phyloP scores from a whole-genome alignment of 1,140 invertebrate genomes.

The Megalopta genalis region DNA sequence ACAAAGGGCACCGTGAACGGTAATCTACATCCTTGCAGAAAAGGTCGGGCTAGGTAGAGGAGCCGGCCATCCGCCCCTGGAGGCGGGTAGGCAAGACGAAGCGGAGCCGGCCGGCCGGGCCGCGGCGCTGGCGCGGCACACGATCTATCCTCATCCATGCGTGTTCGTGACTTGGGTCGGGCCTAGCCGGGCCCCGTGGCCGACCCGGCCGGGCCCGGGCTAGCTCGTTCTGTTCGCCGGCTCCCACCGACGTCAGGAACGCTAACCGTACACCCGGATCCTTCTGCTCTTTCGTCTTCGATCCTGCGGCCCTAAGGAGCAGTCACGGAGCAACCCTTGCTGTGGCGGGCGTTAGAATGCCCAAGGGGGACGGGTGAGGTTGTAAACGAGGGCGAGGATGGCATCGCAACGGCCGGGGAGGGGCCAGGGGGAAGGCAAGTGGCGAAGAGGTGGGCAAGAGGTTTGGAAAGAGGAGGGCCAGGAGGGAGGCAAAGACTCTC shows the following conservation, averaged over 20 bases:
- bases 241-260: conserved; percentile 25
- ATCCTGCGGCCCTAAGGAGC: conserved; percentile 63
- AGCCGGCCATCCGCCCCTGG: conserved; percentile 54
- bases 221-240: conserved; percentile 34
- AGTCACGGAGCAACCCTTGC: conserved; percentile 67
- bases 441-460: conserved; percentile 59
- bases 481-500: conserved; percentile 66
- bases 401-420: conserved; percentile 28
- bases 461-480: conserved; percentile 65
- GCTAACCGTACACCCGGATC: conserved; percentile 42
- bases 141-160: conserved; percentile 64
- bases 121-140: conserved; percentile 40
- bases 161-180: conserved; percentile 65
- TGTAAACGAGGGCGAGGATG: conserved; percentile 54
- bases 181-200: conserved; percentile 34
- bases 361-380: conserved; percentile 56
- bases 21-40: conserved; percentile 48
- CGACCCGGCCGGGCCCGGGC: conserved; percentile 14
- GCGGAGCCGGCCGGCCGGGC: too few relatives aligned
- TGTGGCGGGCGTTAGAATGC: conserved; percentile 64
- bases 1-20: conserved; percentile 40
- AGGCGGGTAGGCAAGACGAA: conserved; percentile 48
- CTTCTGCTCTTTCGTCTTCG: conserved; percentile 57
- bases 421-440: conserved; percentile 49
- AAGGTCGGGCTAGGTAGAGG: conserved; percentile 34